A percentile compares a stretch with the other conserved stretches of the same genome.
These are phyloP conservation scores for Tenthredo amoena DNA, from an alignment of 2,888 invertebrate species.

Conservation along the genomic window DNA sequence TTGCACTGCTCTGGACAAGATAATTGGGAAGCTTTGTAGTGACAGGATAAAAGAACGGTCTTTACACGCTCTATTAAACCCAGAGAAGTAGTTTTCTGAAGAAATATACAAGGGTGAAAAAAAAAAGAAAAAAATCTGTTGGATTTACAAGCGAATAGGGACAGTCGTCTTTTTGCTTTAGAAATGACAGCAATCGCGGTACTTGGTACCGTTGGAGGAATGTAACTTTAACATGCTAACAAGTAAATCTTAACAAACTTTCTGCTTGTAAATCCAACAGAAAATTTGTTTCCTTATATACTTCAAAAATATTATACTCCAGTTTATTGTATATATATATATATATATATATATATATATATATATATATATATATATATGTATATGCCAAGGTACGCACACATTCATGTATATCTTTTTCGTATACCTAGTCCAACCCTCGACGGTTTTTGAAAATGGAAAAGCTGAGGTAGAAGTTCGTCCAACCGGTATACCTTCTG, in stretches of 20 bases:
- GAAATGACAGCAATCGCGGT: slow-evolving; percentile 1
- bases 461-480: slow-evolving; percentile 45
- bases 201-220: slow-evolving; percentile 5
- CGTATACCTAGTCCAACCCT: background rate
- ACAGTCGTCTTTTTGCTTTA: background rate
- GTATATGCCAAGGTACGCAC: background rate
- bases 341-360: background rate
- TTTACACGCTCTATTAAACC: slow-evolving; percentile 48
- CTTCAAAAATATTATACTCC: background rate
- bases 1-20: slow-evolving; percentile 35
- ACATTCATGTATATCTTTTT: background rate
- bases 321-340: background rate
- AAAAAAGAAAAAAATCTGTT: background rate
- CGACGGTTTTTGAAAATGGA: slow-evolving; percentile 16
- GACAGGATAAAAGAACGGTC: slow-evolving; percentile 32
- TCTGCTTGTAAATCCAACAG: background rate
- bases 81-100: slow-evolving; percentile 22
- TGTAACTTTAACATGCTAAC: slow-evolving; percentile 9
- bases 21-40: slow-evolving; percentile 40
- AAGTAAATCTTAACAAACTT: background rate
- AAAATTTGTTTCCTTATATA: background rate
- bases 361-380: too few relatives aligned
- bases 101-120: slow-evolving; percentile 10
- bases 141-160: background rate
- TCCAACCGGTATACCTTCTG: slow-evolving; percentile 23